Base-by-base conservation (phyloP, 2,113 vertebrate genomes). In the Xyliphius kryptos region DNA sequence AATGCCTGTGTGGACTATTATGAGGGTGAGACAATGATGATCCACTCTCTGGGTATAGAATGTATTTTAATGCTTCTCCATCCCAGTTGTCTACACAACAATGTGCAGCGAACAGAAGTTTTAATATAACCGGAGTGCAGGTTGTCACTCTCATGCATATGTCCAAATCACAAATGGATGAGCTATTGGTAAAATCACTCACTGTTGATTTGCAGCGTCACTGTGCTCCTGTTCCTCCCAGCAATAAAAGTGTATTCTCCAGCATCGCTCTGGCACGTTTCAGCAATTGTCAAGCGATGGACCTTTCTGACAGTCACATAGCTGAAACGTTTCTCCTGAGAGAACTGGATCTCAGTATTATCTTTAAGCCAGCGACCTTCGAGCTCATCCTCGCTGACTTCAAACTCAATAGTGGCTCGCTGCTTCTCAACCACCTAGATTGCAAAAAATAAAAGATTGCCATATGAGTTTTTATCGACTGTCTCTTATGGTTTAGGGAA, bases 361-460 rank as follows among this genome's bases (percentile, higher is more conserved):
- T 92, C 88, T 75, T 89, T 93, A 37, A 91, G 86, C 91, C 91
- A 94, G 32, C 80, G 90, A 56, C 89, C 87, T 60, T 94, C 91
- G 37, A 92, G 82, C 22, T 94, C 91, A 5, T 94, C 91, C 79
- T 94, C 91, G 53, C 91, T 93, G 67, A 94, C 91, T 74, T 93
- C 91, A 76, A 94, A 94, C 76, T 94, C 91, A 64, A 94, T 78
- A 3, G 89, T 88, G 26, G 90, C 87, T 78, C 88, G 81, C 68
- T 94, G 90, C 77, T 86, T 89, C 66, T 94, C 89, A 73, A 92
- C 83, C 58, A 92, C 89, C 91, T 94, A 69, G 58, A 32, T 5
- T 6, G 26, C 1, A 32, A 32, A 51, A 32, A 20, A 19, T 14
- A 26, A 53, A 1, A 16, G 17, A 6, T n/a, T n/a, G n/a, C n/a